These are phyloP conservation scores for Amphiprion clarkii DNA, from an alignment of 2,797 vertebrate species.

Conservation along the genomic window DNA sequence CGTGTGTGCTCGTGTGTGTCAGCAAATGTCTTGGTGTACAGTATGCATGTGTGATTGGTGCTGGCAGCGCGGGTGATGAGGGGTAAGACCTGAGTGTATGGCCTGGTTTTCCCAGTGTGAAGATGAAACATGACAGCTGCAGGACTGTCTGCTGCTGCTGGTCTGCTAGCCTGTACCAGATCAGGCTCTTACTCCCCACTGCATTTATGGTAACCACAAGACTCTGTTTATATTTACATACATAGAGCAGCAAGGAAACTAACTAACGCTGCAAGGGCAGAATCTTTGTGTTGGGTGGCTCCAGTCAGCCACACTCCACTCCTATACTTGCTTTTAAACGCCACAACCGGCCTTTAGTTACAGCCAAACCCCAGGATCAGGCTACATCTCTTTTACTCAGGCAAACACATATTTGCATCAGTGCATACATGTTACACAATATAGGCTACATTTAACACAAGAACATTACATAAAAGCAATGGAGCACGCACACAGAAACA, in stretches of 20 bases:
- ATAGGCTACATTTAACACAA: conserved; percentile 40
- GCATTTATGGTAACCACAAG: conserved; percentile 72
- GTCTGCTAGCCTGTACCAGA: conserved; percentile 59
- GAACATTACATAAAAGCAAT: conserved; percentile 46
- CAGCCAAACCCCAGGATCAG: conserved; percentile 27
- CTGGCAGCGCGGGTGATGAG: conserved; percentile 68
- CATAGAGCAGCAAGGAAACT: conserved; percentile 63
- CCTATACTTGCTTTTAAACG: conserved; percentile 28
- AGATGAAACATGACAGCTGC: conserved; percentile 85
- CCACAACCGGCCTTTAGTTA: conserved; percentile 28
- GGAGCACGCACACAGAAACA: conserved; percentile 47
- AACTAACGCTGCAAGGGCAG: conserved; percentile 41
- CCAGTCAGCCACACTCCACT: conserved; percentile 5
- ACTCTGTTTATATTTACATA: conserved; percentile 76
- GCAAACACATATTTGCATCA: conserved; percentile 30
- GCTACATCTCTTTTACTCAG: conserved; percentile 13
- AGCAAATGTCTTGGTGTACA: conserved; percentile 67
- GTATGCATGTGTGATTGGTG: conserved; percentile 67
- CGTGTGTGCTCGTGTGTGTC: conserved; percentile 50
- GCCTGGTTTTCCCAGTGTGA: conserved; percentile 71
- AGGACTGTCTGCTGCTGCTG: conserved; percentile 76
- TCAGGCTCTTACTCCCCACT: conserved; percentile 60
- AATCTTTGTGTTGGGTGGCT: conserved; percentile 40
- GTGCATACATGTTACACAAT: conserved; percentile 42
- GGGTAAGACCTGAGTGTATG: conserved; percentile 65